These are phyloP conservation scores for Tiliacea aurago DNA, from an alignment of 2,888 invertebrate species.

Conservation along the genomic window DNA sequence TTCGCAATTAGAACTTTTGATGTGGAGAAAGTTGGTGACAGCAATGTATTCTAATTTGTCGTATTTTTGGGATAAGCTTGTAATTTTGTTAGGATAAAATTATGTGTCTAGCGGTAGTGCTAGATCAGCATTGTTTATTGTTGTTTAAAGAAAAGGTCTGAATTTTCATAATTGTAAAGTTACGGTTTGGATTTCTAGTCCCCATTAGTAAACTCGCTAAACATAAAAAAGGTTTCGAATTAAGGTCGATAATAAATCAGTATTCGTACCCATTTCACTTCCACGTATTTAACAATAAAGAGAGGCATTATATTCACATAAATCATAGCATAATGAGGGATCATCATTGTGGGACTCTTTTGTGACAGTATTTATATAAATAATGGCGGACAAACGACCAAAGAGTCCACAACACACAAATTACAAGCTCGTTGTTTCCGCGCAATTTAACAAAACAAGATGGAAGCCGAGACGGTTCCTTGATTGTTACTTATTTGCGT, in stretches of 20 bases:
- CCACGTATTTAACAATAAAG: constrained; percentile 26
- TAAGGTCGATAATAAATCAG: constrained; percentile 8
- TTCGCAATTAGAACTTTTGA: constrained; percentile 54
- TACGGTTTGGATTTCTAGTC: not conserved
- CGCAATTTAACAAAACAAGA: constrained; percentile 71
- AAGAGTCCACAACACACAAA: constrained; percentile 66
- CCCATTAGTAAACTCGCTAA: not conserved
- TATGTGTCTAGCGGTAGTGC: not conserved
- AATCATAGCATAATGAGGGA: constrained; percentile 56
- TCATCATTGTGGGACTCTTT: constrained; percentile 51
- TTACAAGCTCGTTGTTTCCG: constrained; percentile 78
- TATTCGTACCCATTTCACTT: constrained; percentile 25
- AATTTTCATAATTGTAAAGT: too few species aligned
- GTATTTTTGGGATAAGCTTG: constrained; percentile 23
- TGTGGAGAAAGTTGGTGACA: constrained; percentile 33
- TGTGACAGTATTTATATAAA: constrained; percentile 56
- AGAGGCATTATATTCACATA: constrained; percentile 51
- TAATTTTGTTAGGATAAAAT: not conserved
- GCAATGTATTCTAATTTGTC: constrained; percentile 31
- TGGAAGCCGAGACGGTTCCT: constrained; percentile 47
- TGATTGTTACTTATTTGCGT: constrained; percentile 34
- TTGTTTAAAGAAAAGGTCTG: too few species aligned
- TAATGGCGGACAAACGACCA: constrained; percentile 55
- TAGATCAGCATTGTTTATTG: not conserved
- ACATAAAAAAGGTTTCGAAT: not conserved